Conservation (phyloP, 2,113 vertebrate species). For the Hippocampus mohnikei region DNA sequence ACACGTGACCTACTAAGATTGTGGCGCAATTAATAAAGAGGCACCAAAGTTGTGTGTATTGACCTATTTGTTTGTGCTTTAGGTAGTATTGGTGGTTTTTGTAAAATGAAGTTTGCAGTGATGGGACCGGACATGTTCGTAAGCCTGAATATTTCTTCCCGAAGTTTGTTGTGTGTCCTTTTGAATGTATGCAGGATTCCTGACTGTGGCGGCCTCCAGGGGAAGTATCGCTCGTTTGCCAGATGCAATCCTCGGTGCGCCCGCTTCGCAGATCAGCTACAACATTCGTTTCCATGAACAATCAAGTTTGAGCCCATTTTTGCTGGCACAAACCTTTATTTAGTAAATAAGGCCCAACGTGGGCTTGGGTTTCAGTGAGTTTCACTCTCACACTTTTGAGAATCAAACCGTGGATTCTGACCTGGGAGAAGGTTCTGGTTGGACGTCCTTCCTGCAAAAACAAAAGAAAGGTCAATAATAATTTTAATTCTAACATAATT, state of each 20-base stretch:
- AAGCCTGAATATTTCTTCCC: neutral
- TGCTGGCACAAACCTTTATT: no score
- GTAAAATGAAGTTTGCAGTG: neutral
- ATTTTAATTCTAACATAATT: neutral
- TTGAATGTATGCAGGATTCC: neutral
- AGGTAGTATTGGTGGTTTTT: no score
- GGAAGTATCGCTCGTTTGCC: neutral
- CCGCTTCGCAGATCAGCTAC: neutral
- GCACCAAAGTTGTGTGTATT: neutral
- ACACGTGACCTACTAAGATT: neutral
- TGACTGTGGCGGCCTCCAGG: neutral
- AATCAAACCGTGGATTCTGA: conserved; percentile 61
- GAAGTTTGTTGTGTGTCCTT: neutral
- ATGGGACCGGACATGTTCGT: neutral
- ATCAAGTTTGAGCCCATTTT: neutral
- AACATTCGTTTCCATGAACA: neutral
- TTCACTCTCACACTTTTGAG: neutral
- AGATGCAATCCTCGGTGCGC: neutral
- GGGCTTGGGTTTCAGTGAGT: neutral
- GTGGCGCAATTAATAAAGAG: neutral
- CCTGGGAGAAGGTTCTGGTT: conserved; percentile 89
- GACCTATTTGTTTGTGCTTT: no score
- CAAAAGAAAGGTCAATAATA: neutral
- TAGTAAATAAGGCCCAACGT: no score
- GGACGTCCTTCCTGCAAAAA: conserved; percentile 86